These are phyloP conservation scores for Chelon labrosus DNA, from an alignment of 2,797 vertebrate species.

Conservation along the genomic window DNA sequence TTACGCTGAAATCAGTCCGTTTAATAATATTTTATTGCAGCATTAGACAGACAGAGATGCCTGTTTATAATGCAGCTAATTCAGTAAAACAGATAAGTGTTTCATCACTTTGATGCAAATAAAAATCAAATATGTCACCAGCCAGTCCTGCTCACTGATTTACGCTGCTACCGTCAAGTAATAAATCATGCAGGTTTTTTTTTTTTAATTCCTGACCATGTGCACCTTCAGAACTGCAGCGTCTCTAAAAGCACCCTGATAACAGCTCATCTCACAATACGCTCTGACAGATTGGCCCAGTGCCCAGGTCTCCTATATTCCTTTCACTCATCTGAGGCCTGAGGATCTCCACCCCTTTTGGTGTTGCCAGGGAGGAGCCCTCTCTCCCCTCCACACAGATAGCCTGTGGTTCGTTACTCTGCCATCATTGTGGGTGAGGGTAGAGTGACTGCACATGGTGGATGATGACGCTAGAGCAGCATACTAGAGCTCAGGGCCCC, in stretches of 20 bases:
- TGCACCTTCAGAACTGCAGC: constrained; percentile 20
- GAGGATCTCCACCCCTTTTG: constrained; percentile 34
- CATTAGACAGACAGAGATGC: too few relatives aligned
- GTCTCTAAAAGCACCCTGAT: constrained; percentile 21
- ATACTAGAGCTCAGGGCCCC: constrained; percentile 30
- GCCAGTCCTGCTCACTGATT: neutral
- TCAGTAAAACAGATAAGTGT: neutral
- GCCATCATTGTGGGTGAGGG: constrained; percentile 33
- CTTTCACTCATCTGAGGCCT: constrained; percentile 22
- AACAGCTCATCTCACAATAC: constrained; percentile 1
- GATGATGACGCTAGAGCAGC: constrained; percentile 16
- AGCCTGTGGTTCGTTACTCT: constrained; percentile 21
- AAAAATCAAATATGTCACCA: neutral
- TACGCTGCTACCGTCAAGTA: neutral
- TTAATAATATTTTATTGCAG: neutral
- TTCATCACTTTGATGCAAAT: neutral
- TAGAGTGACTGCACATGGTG: constrained; percentile 11
- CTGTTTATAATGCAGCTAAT: too few relatives aligned
- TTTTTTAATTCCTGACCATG: constrained; percentile 5
- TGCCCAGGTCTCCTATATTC: constrained; percentile 29
- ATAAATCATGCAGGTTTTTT: neutral
- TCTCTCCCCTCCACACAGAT: constrained; percentile 9
- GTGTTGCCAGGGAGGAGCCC: constrained; percentile 28
- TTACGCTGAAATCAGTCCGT: neutral
- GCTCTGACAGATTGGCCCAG: constrained; percentile 20